Evolutionary conservation across 30 jellyfish, hydroid and myxozoan species (phyloP), one percentile per base, ranked within the genome.

Genomic region (Cassiopea andromeda): DNA sequence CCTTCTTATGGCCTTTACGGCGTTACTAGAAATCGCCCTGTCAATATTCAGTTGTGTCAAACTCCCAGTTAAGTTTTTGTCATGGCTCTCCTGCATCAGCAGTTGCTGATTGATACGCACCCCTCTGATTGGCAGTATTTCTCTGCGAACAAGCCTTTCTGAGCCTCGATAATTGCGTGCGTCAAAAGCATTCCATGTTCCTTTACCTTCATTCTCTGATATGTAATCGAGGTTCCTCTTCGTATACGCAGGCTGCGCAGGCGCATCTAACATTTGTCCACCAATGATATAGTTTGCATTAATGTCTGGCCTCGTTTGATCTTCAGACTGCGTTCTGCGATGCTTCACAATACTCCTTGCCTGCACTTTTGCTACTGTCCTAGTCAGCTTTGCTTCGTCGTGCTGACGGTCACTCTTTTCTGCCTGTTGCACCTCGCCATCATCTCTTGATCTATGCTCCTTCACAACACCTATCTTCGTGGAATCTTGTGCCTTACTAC

Each of bases 1-100:
- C 43, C 89, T 75, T 60, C 47, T 46, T 4, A 87, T 77, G 46
- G 94, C 94, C 69, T 66, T 77, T 2, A 87, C 64, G n/a, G 94
- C 86, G 1, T 81, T 67, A 57, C 79, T 87, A 14, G 94, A 87
- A 77, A 87, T 87, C 47, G 94, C 94, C 46, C 94, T 89, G 45
- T 87, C 87, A n/a, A 87, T 73, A 57, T 87, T 87, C 17, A 87
- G 80, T 80, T 76, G 94, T 27, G 94, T 75, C 69, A 87, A 69
- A 61, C 94, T 75, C n/a, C 83, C 70, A 71, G 61, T 87, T 8
- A 87, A 77, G 18, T 10, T 43, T 19, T 76, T 75, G 10, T 66
- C 70, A 10, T 61, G 82, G 80, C 67, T 60, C 79, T 48, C 70
- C 16, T 46, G 73, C 82, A 58, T 50, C 4, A 45, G 69, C 49